Percentiles rank a stretch among this genome's conserved stretches.
Evolutionary conservation across 2,888 invertebrate genomes (phyloP).

Genomic region (Chrysopilus asiliformis): DNA sequence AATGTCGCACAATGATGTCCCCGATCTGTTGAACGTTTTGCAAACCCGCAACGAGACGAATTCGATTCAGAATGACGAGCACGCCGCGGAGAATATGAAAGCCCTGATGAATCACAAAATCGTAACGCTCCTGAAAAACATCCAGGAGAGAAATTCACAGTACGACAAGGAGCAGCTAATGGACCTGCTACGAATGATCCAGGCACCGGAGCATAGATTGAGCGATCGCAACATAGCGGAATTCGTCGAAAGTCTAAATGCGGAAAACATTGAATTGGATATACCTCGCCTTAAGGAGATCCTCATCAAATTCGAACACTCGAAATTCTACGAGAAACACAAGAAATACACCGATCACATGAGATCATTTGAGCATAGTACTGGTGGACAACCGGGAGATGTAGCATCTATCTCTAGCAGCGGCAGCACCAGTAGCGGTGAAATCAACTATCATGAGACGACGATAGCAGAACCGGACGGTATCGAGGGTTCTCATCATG

Average conservation of each 20-base stretch:
- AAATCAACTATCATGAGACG: not conserved
- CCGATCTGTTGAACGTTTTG: slow-evolving; percentile 29
- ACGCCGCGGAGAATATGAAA: slow-evolving; percentile 17
- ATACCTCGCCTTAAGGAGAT: slow-evolving; percentile 25
- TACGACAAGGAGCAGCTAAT: slow-evolving; percentile 26
- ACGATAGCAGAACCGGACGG: not conserved
- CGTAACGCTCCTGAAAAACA: slow-evolving; percentile 15
- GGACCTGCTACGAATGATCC: slow-evolving; percentile 25
- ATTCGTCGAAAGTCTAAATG: slow-evolving; percentile 29
- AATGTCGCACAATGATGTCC: slow-evolving; percentile 24
- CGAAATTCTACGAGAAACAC: slow-evolving; percentile 14
- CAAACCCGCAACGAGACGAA: slow-evolving; percentile 15
- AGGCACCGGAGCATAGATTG: slow-evolving; percentile 22
- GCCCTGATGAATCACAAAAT: slow-evolving; percentile 19
- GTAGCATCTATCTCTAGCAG: slow-evolving; percentile 1
- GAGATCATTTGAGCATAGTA: too few species aligned
- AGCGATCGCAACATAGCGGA: slow-evolving; percentile 28
- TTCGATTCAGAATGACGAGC: slow-evolving; percentile 5
- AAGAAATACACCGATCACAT: not conserved
- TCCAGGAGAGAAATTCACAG: slow-evolving; percentile 21
- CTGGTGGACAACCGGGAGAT: too few species aligned
- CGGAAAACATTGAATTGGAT: slow-evolving; percentile 28
- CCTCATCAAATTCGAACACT: slow-evolving; percentile 23
- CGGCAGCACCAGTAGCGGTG: not conserved
- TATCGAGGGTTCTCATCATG: not conserved